These are phyloP conservation scores for Lapara coniferarum DNA, from an alignment of 2,888 invertebrate genomes.

Conservation along the genomic window DNA sequence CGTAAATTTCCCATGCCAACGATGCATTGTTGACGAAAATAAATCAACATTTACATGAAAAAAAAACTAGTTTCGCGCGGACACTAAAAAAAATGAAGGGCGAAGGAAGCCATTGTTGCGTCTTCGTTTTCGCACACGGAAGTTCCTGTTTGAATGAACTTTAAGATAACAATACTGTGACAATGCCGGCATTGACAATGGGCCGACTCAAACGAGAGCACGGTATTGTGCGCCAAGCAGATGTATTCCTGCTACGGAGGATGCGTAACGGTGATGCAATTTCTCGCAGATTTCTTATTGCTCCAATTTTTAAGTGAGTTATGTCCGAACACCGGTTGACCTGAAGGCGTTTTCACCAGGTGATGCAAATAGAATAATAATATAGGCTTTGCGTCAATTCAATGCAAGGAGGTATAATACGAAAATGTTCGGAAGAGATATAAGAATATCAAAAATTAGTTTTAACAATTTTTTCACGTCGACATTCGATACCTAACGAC, in stretches of 20 bases:
- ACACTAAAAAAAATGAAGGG: constrained; percentile 61
- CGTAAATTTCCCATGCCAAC: constrained; percentile 73
- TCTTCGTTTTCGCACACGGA: constrained; percentile 77
- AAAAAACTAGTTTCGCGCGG: constrained; percentile 73
- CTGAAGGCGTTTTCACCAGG: neutral
- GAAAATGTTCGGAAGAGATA: too few species aligned
- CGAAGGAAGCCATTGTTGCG: constrained; percentile 53
- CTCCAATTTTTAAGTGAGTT: constrained; percentile 30
- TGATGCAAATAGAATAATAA: neutral
- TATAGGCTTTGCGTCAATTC: neutral
- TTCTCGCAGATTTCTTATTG: constrained; percentile 14
- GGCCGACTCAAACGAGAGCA: constrained; percentile 69
- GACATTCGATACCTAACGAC: too few species aligned
- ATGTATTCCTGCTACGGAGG: constrained; percentile 47
- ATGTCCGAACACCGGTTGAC: constrained; percentile 33
- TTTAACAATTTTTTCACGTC: too few species aligned
- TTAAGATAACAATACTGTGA: constrained; percentile 67
- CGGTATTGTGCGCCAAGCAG: constrained; percentile 63
- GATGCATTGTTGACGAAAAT: constrained; percentile 78
- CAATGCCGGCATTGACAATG: constrained; percentile 66
- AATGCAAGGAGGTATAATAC: neutral
- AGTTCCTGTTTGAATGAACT: constrained; percentile 71
- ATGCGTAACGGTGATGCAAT: constrained; percentile 51
- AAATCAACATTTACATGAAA: constrained; percentile 79
- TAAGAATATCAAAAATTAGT: too few species aligned